A percentile compares a stretch with the other conserved stretches of the same genome.
Conservation (phyloP, 2,113 vertebrate species). For the Nipponia nippon region DNA sequence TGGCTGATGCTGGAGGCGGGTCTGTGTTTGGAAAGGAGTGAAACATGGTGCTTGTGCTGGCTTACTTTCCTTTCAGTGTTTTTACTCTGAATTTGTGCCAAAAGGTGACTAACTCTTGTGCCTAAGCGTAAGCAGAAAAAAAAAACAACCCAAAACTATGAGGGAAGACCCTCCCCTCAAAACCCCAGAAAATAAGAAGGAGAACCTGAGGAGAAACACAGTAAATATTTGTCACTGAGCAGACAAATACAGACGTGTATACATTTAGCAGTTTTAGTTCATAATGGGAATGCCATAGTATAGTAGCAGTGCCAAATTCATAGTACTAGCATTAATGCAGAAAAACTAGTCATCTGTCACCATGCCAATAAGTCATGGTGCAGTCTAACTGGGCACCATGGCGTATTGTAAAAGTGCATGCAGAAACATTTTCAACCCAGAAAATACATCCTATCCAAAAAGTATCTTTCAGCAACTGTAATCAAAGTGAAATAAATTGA, state of each 20-base stretch:
- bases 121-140: background rate
- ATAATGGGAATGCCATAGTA: background rate
- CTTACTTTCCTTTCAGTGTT: background rate
- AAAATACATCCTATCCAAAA: background rate
- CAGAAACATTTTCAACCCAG: background rate
- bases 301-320: background rate
- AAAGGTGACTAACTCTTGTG: background rate
- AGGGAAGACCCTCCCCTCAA: background rate
- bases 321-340: background rate
- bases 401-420: background rate
- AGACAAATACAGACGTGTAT: background rate
- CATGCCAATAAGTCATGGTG: background rate
- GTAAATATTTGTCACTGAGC: background rate
- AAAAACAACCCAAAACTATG: background rate
- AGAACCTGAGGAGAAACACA: background rate
- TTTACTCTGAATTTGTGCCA: background rate
- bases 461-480: background rate
- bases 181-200: background rate
- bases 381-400: background rate
- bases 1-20: background rate
- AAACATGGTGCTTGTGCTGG: background rate
- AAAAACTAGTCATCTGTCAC: background rate
- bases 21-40: background rate
- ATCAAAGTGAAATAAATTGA: background rate
- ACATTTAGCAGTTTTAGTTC: background rate